Percentiles rank a stretch among this genome's conserved stretches.
phyloP scores from a whole-genome alignment of 2,797 vertebrate species.

The Muscicapa comitata region DNA sequence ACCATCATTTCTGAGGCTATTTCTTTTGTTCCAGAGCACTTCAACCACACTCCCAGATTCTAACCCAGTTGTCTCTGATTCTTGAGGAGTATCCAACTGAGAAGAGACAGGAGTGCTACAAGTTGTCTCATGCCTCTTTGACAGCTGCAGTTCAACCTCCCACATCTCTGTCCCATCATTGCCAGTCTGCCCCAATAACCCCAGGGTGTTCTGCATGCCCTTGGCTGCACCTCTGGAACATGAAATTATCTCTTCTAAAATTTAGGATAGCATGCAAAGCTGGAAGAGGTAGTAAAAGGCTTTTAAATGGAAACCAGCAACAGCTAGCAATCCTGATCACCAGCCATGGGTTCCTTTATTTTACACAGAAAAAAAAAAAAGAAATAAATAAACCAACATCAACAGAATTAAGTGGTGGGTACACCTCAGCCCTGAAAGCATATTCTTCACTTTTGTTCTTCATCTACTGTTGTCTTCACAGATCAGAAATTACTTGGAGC shows the following conservation, averaged over 20 bases:
- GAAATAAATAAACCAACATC: neutral
- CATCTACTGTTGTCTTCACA: neutral
- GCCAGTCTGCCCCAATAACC: neutral
- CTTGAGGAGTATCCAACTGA: neutral
- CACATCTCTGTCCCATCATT: neutral
- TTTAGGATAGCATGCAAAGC: neutral
- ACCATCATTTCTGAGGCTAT: neutral
- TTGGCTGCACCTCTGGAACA: rapidly evolving
- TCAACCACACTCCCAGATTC: neutral
- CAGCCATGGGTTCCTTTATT: neutral
- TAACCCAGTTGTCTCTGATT: neutral
- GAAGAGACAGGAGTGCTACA: neutral
- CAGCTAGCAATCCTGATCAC: neutral
- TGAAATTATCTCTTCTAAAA: neutral
- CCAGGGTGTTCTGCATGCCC: neutral
- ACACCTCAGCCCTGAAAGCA: neutral
- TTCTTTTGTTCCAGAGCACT: neutral
- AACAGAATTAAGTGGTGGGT: neutral
- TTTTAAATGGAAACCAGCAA: neutral
- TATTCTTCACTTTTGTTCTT: neutral
- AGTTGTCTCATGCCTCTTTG: neutral
- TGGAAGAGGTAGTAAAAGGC: neutral
- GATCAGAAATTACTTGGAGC: neutral
- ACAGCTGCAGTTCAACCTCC: neutral
- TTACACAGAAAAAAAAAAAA: neutral